Conservation (phyloP, 2,113 vertebrate genomes). For the Trinectes maculatus region DNA sequence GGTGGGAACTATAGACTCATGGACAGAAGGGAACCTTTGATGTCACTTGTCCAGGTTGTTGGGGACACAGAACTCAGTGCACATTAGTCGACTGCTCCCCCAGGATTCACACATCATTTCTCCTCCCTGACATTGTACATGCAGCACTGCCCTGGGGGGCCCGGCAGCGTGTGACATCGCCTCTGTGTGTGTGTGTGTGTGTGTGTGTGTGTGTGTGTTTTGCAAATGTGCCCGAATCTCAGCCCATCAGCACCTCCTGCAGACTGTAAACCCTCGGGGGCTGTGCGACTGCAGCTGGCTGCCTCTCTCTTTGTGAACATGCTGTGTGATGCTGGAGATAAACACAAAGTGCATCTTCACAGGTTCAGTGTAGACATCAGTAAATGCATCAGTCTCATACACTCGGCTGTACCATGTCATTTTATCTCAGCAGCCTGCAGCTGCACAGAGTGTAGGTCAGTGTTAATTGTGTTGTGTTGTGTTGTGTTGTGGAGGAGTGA, state of each 20-base stretch:
- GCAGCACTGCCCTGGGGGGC: conserved; percentile 66
- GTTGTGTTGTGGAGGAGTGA: background rate
- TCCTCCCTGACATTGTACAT: conserved; percentile 76
- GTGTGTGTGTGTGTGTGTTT: conserved; percentile 20
- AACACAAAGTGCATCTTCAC: conserved; percentile 27
- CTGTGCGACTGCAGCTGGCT: conserved; percentile 28
- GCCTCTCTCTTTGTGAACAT: conserved; percentile 45
- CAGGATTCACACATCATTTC: conserved; percentile 80
- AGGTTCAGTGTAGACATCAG: conserved; percentile 17
- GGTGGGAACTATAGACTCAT: conserved; percentile 21
- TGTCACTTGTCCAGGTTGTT: conserved; percentile 71
- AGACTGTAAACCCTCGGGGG: conserved; percentile 41
- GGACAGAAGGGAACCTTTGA: conserved; percentile 44
- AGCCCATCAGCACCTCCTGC: conserved; percentile 56
- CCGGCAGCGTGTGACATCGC: conserved; percentile 60
- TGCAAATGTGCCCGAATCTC: conserved; percentile 35
- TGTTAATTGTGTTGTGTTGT: conserved; percentile 19
- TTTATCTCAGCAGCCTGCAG: background rate
- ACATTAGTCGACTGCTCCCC: conserved; percentile 75
- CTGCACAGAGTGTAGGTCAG: conserved; percentile 1
- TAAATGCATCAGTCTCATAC: background rate
- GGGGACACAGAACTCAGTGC: conserved; percentile 70
- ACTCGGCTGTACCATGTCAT: background rate
- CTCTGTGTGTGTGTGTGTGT: conserved; percentile 33
- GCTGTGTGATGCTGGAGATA: conserved; percentile 22